These are phyloP conservation scores for Dissostichus mawsoni DNA, from an alignment of 2,113 vertebrate genomes.

Conservation along the genomic window DNA sequence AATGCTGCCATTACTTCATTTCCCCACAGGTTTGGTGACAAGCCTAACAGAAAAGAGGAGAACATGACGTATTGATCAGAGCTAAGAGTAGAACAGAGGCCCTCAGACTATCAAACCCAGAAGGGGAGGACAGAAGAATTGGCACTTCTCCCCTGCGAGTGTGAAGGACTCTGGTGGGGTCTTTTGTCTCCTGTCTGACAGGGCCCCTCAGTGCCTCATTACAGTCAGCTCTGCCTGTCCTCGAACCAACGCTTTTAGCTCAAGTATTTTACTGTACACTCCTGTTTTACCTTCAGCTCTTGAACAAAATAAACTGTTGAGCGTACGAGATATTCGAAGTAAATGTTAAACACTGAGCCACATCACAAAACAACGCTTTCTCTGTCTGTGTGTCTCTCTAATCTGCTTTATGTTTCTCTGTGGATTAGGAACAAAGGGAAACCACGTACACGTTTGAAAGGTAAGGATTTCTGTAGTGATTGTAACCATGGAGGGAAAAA, in stretches of 20 bases:
- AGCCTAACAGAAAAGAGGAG: constrained; percentile 60
- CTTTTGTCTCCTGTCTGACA: constrained; percentile 72
- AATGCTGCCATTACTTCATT: constrained; percentile 62
- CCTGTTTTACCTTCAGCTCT: constrained; percentile 34
- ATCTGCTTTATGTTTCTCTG: constrained; percentile 47
- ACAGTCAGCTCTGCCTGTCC: constrained; percentile 55
- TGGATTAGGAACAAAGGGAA: constrained; percentile 53
- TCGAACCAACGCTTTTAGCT: constrained; percentile 38
- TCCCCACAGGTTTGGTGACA: constrained; percentile 57
- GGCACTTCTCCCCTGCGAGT: constrained; percentile 59
- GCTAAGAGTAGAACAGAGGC: constrained; percentile 71
- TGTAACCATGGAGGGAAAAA: constrained; percentile 47
- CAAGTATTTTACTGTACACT: constrained; percentile 37
- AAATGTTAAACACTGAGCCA: constrained; percentile 19
- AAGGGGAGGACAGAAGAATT: constrained; percentile 67
- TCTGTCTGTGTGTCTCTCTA: constrained; percentile 21
- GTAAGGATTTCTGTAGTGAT: constrained; percentile 60
- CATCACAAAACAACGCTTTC: constrained; percentile 23
- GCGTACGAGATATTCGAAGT: constrained; percentile 28
- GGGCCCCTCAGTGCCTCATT: constrained; percentile 69
- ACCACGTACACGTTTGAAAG: constrained; percentile 41
- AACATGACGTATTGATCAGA: constrained; percentile 75
- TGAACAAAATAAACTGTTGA: constrained; percentile 32
- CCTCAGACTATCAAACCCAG: constrained; percentile 65
- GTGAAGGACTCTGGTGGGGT: constrained; percentile 63